A percentile compares a stretch with the other conserved stretches of the same genome.
These are phyloP conservation scores for Anthrax anthrax DNA, from an alignment of 2,888 invertebrate genomes.

Conservation along the genomic window DNA sequence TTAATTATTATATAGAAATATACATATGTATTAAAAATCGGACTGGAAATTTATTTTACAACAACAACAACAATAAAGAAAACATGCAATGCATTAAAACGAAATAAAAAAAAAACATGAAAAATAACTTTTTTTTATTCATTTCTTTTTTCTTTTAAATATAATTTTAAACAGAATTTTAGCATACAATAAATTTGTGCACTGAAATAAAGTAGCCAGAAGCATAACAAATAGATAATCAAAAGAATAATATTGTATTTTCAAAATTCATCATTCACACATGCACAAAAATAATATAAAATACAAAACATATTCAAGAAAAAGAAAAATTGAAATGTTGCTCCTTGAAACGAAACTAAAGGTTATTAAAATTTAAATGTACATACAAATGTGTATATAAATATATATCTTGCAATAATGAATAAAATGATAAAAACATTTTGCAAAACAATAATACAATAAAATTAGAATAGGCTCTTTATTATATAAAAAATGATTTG, in stretches of 20 bases:
- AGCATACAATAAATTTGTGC: background rate
- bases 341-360: background rate
- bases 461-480: no score
- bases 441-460: no score
- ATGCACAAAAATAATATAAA: background rate
- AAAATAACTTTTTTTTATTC: slow-evolving; percentile 2
- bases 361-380: no score
- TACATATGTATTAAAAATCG: slow-evolving; percentile 4
- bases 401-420: no score
- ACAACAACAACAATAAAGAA: no score
- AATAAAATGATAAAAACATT: no score
- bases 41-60: no score
- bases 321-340: background rate
- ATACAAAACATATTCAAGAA: background rate
- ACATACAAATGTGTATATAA: no score
- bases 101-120: background rate
- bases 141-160: no score
- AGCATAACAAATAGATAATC: background rate
- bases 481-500: no score
- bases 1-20: no score
- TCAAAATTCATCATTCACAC: background rate
- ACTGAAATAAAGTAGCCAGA: background rate
- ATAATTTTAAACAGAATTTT: background rate
- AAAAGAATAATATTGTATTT: background rate
- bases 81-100: slow-evolving; percentile 1